Evolutionary conservation across 2,113 vertebrate species (phyloP), one percentile per base, ranked within the genome.

Genomic region (Dendropsophus ebraccatus): DNA sequence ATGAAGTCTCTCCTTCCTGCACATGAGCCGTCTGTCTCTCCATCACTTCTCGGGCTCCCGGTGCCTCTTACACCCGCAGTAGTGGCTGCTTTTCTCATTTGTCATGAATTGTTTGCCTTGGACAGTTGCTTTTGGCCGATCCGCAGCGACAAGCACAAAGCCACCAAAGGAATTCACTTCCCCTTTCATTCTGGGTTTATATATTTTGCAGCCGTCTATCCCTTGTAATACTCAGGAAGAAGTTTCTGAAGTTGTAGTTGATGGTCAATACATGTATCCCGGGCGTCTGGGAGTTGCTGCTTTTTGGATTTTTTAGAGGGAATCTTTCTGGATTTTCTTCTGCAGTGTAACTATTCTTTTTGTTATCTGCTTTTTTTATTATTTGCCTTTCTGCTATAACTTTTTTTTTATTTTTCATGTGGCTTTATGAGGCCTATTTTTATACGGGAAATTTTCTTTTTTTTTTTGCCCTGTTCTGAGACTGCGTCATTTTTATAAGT

Each of bases 61-160:
- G 17, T 62, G 35, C 77, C 74, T 76, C n/a, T 28, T 28, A 50
- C 49, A 19, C 74, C 54, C 54, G 23, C 78, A 81, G 56, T 47
- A 62, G 49, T 19, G 23, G 21, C 60, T 69, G 80, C 80, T 69
- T 70, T 82, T 82, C 80, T 82, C 60, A 69, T 82, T 82, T 82
- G 25, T 82, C 60, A 52, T 82, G 80, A 69, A 67, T 69, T 67
- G 60, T 82, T 82, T 70, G 62, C 62, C 47, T 82, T 69, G 60
- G 62, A 82, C 80, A 82, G 80, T 35, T 32, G 62, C 45, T 62
- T 65, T 25, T 81, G 56, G 60, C 62, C 30, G 45, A 25, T 52
- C 21, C 16, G 47, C 79, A 81, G 60, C 7, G 47, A 67, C 25
- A 50, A 47, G 35, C 41, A 69, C 60, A 67, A 50, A 80, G 77